A percentile compares a stretch with the other conserved stretches of the same genome.
These are phyloP conservation scores for Spilogale gracilis DNA, from an alignment of 2,113 vertebrate genomes.

Conservation along the genomic window DNA sequence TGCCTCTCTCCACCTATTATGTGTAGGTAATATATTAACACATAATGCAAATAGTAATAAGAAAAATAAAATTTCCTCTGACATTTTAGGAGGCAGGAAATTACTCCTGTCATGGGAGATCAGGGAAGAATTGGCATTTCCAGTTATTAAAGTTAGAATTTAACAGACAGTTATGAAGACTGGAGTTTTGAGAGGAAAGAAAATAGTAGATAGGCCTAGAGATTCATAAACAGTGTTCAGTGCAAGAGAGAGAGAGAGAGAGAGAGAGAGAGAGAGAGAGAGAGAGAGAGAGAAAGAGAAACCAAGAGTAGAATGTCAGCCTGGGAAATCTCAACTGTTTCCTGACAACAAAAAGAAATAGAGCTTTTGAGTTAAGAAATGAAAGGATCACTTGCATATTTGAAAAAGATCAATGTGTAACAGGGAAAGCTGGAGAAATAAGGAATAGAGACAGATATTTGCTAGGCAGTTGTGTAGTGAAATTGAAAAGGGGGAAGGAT, in stretches of 20 bases:
- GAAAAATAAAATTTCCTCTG: neutral
- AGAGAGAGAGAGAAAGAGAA: accelerated
- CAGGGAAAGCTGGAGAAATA: neutral
- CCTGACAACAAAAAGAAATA: neutral
- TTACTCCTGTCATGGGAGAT: neutral
- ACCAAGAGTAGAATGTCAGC: neutral
- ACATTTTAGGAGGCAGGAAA: neutral
- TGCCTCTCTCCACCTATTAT: neutral
- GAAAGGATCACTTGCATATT: neutral
- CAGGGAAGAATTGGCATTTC: neutral
- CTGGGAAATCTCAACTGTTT: neutral
- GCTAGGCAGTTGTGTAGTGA: accelerated
- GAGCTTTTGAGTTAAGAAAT: neutral
- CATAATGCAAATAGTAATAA: neutral
- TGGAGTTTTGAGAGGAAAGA: neutral
- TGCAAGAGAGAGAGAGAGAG: accelerated
- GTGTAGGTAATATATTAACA: neutral
- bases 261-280: accelerated
- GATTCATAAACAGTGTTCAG: neutral
- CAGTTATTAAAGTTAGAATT: neutral
- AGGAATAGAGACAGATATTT: neutral
- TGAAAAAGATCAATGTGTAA: neutral
- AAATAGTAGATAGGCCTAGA: neutral
- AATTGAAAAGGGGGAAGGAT: no score
- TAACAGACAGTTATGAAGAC: no score